Evolutionary conservation across 2,113 vertebrate genomes (phyloP).

Genomic region (Hystrix cristata): DNA sequence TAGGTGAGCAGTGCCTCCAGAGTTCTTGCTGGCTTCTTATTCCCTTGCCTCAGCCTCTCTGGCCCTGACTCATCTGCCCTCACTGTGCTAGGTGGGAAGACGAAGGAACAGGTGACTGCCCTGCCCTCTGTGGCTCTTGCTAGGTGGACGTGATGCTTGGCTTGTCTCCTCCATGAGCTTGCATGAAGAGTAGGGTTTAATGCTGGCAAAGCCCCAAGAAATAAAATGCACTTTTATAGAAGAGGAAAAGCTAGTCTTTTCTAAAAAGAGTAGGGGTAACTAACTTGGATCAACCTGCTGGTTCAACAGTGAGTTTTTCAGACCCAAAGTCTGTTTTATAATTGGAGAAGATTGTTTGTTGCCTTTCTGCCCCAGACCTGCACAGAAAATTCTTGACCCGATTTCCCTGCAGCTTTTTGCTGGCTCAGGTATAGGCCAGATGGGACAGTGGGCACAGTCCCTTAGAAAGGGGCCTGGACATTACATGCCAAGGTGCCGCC

Average conservation of each 20-base stretch:
- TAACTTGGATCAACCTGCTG: not conserved
- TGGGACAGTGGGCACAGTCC: not conserved
- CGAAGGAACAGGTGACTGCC: not conserved
- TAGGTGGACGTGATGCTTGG: accelerated
- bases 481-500: not conserved
- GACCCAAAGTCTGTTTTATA: not conserved
- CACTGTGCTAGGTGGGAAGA: accelerated
- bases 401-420: not conserved
- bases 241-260: not conserved
- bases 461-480: not conserved
- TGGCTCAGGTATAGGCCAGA: not conserved
- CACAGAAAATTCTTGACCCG: not conserved
- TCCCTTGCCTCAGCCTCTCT: not conserved
- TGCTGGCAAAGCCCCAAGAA: not conserved
- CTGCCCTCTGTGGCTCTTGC: not conserved
- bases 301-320: not conserved
- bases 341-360: not conserved
- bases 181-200: not conserved
- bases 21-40: not conserved
- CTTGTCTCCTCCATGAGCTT: not conserved
- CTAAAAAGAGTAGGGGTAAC: not conserved
- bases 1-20: not conserved
- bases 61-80: not conserved
- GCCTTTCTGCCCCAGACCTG: not conserved
- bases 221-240: not conserved